Percentiles rank a stretch among this genome's conserved stretches.
Evolutionary conservation across 1,140 invertebrate genomes (phyloP).

Genomic region (Battus philenor): DNA sequence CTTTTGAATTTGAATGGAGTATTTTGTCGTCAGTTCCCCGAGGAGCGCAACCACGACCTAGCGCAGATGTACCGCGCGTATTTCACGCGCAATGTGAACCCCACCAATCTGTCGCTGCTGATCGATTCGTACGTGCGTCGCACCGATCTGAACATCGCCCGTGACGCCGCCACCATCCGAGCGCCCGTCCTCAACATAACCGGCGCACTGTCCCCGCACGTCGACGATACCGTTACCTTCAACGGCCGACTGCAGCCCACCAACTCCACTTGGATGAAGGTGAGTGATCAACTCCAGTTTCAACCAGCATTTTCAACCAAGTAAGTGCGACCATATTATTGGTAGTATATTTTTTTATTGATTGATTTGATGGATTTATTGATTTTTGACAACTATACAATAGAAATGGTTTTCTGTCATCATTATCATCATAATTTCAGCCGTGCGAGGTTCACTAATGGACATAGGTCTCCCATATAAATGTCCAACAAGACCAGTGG

Average conservation of each 20-base stretch:
- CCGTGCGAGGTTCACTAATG: too few relatives aligned
- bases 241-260: conserved; percentile 96
- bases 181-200: conserved; percentile 96
- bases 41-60: conserved; percentile 94
- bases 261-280: conserved; percentile 98
- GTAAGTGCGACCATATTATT: too few relatives aligned
- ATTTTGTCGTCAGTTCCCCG: conserved; percentile 73
- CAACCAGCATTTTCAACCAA: too few relatives aligned
- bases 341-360: too few relatives aligned
- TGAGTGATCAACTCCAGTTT: conserved; percentile 21
- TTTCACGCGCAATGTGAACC: conserved; percentile 94
- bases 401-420: too few relatives aligned
- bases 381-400: too few relatives aligned
- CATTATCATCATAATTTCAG: too few relatives aligned
- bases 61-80: conserved; percentile 93
- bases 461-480: too few relatives aligned
- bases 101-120: conserved; percentile 94
- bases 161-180: conserved; percentile 72
- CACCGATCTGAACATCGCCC: conserved; percentile 90
- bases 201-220: conserved; percentile 94
- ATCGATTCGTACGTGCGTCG: conserved; percentile 96
- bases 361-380: too few relatives aligned
- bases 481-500: too few relatives aligned
- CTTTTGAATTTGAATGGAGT: too few relatives aligned
- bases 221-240: conserved; percentile 97